Percentiles rank a stretch among this genome's conserved stretches.
These are phyloP conservation scores for Dermolepida albohirtum DNA, from an alignment of 2,888 invertebrate genomes.

Conservation along the genomic window DNA sequence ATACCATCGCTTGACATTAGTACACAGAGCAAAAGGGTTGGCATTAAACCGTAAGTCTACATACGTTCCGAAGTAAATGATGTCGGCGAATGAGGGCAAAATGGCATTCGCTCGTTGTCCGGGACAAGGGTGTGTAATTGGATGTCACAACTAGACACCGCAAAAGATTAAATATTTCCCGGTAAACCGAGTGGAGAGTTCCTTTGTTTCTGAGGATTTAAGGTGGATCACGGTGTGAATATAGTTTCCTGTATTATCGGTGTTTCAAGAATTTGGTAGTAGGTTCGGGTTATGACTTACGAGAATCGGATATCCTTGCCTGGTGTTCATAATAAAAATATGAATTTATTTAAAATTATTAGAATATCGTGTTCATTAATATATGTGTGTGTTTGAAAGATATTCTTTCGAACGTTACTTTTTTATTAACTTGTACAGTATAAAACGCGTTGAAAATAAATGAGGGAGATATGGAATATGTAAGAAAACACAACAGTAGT, in stretches of 20 bases:
- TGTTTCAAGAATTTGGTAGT: constrained; percentile 15
- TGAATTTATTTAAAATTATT: no score
- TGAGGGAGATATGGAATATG: no score
- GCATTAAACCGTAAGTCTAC: constrained; percentile 45
- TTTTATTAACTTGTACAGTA: no score
- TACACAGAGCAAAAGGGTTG: constrained; percentile 49
- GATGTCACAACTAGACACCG: constrained; percentile 31
- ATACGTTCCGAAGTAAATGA: constrained; percentile 39
- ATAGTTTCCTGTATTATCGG: constrained; percentile 26
- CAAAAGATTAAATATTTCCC: constrained; percentile 37
- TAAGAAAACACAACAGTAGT: no score
- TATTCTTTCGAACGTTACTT: no score
- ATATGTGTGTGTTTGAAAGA: no score
- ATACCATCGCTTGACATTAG: constrained; percentile 32
- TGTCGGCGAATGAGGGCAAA: constrained; percentile 20
- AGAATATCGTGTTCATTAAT: no score
- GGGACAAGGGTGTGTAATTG: constrained; percentile 28
- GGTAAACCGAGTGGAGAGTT: constrained; percentile 8
- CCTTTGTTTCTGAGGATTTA: constrained; percentile 22
- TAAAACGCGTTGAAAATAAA: no score
- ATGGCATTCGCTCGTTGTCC: constrained; percentile 20
- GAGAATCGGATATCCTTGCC: constrained; percentile 21
- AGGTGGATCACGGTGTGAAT: constrained; percentile 18
- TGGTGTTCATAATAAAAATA: constrained; percentile 2
- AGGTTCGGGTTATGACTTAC: constrained; percentile 21